phyloP scores from a whole-genome alignment of 1,140 invertebrate genomes.

The Drosophila baimaii region DNA sequence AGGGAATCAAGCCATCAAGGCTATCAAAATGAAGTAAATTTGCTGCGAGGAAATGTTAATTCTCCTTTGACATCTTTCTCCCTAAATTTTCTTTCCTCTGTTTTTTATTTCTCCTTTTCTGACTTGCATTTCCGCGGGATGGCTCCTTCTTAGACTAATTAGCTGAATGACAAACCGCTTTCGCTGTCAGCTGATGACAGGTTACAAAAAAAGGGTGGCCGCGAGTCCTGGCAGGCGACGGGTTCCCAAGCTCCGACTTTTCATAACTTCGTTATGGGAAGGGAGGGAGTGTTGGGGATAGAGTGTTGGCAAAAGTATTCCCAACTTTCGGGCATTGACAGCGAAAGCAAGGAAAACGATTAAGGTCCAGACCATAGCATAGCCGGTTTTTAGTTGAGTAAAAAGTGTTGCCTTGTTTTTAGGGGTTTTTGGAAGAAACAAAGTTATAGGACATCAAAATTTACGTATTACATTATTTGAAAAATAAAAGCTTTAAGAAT shows the following conservation, averaged over 20 bases:
- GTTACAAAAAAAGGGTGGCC: conserved; percentile 19
- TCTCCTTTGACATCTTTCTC: conserved; percentile 1
- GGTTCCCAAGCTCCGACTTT: conserved; percentile 14
- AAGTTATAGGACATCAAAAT: too few species aligned
- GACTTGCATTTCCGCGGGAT: conserved; percentile 23
- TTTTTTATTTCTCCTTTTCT: not conserved
- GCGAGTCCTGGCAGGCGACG: conserved; percentile 8
- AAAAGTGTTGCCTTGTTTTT: too few species aligned
- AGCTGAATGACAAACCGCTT: conserved; percentile 47
- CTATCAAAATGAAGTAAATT: conserved; percentile 3
- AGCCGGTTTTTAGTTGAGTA: not conserved
- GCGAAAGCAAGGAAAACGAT: not conserved
- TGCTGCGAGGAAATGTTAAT: conserved; percentile 3
- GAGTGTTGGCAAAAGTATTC: conserved; percentile 1
- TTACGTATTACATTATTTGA: too few species aligned
- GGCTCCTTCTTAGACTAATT: conserved; percentile 40
- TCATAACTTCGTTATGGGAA: conserved; percentile 48
- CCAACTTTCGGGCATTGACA: conserved; percentile 6
- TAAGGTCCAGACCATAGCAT: not conserved
- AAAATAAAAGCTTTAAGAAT: too few species aligned
- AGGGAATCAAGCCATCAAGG: not conserved
- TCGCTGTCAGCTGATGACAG: conserved; percentile 27
- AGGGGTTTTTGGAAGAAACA: too few species aligned
- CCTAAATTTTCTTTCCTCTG: not conserved
- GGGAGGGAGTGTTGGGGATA: not conserved